Evolutionary conservation across 2,113 vertebrate species (phyloP).

Genomic region (Cynoglossus semilaevis): DNA sequence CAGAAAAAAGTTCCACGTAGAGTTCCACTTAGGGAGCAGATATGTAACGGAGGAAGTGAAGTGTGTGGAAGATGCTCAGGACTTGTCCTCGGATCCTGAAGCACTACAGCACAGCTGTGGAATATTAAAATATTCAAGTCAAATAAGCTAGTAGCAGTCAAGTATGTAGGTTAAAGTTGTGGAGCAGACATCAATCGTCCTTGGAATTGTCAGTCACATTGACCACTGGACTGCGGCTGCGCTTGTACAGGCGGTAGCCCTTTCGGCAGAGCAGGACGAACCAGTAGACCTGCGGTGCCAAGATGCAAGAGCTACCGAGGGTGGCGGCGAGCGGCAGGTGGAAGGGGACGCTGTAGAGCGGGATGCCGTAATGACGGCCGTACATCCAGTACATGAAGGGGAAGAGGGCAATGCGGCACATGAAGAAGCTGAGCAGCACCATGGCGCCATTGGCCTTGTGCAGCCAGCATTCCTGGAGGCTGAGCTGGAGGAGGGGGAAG

Average conservation of each 20-base stretch:
- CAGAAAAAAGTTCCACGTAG: conserved; percentile 25
- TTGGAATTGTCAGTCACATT: conserved; percentile 47
- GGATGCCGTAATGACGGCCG: conserved; percentile 80
- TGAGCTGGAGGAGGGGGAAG: conserved; percentile 73
- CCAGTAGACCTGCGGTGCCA: conserved; percentile 97
- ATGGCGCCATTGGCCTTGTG: conserved; percentile 91
- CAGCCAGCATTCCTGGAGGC: conserved; percentile 86
- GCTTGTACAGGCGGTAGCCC: conserved; percentile 82
- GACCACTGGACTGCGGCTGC: conserved; percentile 50
- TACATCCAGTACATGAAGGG: conserved; percentile 96
- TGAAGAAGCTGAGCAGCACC: conserved; percentile 88
- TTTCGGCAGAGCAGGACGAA: conserved; percentile 90
- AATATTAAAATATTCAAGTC: conserved; percentile 27
- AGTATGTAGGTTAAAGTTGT: conserved; percentile 37
- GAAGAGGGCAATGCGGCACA: conserved; percentile 93
- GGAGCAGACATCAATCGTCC: conserved; percentile 54
- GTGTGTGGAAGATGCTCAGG: conserved; percentile 50
- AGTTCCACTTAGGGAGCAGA: conserved; percentile 50
- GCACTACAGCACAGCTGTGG: conserved; percentile 57
- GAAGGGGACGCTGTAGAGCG: conserved; percentile 83
- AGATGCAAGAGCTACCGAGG: conserved; percentile 85
- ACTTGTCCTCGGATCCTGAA: conserved; percentile 55
- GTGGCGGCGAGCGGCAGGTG: conserved; percentile 86
- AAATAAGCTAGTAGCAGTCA: conserved; percentile 47
- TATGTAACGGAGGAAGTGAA: conserved; percentile 46